Base-by-base conservation (phyloP, 2,797 vertebrate genomes). In the Pangasius krempfi region DNA sequence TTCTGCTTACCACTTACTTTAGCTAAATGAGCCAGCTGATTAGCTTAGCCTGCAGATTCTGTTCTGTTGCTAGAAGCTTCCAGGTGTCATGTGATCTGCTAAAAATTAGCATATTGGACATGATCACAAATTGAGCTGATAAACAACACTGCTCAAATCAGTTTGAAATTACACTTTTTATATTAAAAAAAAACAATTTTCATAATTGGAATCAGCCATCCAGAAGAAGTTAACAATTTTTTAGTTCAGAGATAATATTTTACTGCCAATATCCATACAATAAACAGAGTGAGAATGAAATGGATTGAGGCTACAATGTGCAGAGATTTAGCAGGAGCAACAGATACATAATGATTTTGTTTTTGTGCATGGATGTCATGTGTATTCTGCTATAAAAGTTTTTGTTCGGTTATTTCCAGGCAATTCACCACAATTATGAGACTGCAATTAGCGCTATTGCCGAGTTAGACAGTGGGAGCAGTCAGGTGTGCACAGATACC, bases 401-500 rank as follows among this genome's bases (percentile, higher is more conserved):
- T 79, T 76, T 33, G 8, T 40, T 58, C 37, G n/a, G 73, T 85
- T 78, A 88, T 80, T 88, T 84, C 70, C 81, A 83, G 37, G 54
- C 68, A 54, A 85, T 44, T 79, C 72, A 52, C 50, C 82, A 78
- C 73, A 88, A 64, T 88, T 66, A 85, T 12, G 50, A 30, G 33
- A 33, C 27, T 20, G 60, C 60, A 72, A 88, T 76, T 79, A 85
- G 73, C 52, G 47, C 60, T 44, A 33, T 33, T 82, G 66, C 27
- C 33, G 44, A 52, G 86, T 60, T 60, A 30, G 37, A 58, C 79
- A 60, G 47, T 22, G 68, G 1, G 73, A 70, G 52, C 75, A 72
- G 75, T 87, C 86, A 87, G 81, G 81, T 80, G 72, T 83, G 54
- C 86, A 20, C n/a, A 47, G 56, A 70, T 84, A 80, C 68, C 22